Base-by-base conservation (phyloP, 1,140 invertebrate genomes). In the Drosophila eugracilis region DNA sequence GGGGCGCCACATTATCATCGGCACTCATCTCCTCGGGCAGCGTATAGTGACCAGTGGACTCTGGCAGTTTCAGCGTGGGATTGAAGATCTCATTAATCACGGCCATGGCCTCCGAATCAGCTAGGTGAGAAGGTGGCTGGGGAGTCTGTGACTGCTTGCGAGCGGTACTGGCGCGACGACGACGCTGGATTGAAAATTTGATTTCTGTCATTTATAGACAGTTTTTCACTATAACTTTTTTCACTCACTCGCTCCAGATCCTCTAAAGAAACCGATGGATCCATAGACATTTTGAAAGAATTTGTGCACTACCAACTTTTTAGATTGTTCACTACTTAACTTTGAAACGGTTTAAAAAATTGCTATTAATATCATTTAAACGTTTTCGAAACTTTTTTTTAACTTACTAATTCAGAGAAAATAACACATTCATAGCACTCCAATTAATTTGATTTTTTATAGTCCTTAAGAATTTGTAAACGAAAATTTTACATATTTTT, bases 1-100 rank as follows among this genome's bases (percentile, higher is more conserved):
- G 89, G 6, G 92, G 63, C 52, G 93, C 89, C 84, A 93, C 91
- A 42, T 91, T 28, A 74, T 90, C 66, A 84, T 91, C 75, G 10
- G 91, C 78, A 14, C 90, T 90, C 69, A 93, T 93, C 41, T 94
- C 93, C 37, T 94, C 92, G 4, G 94, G 94, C 21, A 94, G 65
- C 19, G 74, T 77, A 30, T 93, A 92, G n/a, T 92, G 92, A 10
- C 92, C 92, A 12, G 86, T 89, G 59, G 91, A 92, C 24, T 88
- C 75, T 0, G 76, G 90, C 9, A 79, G 73, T 7, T 92, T 90
- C 2, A 93, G 73, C 19, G 78, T 90, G 3, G 58, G 75, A 75
- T 93, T 92, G 0, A 94, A 86, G 19, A 92, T 90, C 57, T 92
- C 92, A 28, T 93, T 92, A 12, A 92, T 90, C 26, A 85, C 92